Percentiles rank a stretch among this genome's conserved stretches.
These are phyloP conservation scores for Germaria angustata DNA, from an alignment of 2,888 invertebrate species.

Conservation along the genomic window DNA sequence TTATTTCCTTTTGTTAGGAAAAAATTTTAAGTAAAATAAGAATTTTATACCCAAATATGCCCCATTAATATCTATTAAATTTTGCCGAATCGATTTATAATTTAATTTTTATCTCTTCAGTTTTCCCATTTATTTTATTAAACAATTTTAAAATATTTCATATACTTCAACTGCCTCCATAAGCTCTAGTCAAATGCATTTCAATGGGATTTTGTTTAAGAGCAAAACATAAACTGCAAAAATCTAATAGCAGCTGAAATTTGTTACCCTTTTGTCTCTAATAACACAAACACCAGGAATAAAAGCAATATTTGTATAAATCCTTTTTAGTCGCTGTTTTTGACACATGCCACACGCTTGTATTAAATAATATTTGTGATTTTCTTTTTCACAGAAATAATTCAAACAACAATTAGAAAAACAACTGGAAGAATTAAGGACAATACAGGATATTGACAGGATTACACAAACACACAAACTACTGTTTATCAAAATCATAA, in stretches of 20 bases:
- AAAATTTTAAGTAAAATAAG: no score
- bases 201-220: not conserved
- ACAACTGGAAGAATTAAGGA: conserved; percentile 1
- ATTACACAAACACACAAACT: no score
- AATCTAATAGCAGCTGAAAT: not conserved
- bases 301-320: conserved; percentile 1
- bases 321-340: conserved; percentile 32
- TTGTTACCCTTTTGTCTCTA: not conserved
- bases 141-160: not conserved
- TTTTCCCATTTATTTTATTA: no score
- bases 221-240: not conserved
- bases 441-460: not conserved
- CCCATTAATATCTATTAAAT: no score
- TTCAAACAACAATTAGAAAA: conserved; percentile 26
- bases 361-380: not conserved
- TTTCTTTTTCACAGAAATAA: conserved; percentile 30
- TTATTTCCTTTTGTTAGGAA: no score
- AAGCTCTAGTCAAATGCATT: not conserved
- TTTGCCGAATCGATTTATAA: no score
- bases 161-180: not conserved
- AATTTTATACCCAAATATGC: no score
- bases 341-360: conserved; percentile 14
- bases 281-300: not conserved
- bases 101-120: no score
- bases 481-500: conserved; percentile 13